Evolutionary conservation across 1,140 invertebrate genomes (phyloP).

Genomic region (Tribolium castaneum): DNA sequence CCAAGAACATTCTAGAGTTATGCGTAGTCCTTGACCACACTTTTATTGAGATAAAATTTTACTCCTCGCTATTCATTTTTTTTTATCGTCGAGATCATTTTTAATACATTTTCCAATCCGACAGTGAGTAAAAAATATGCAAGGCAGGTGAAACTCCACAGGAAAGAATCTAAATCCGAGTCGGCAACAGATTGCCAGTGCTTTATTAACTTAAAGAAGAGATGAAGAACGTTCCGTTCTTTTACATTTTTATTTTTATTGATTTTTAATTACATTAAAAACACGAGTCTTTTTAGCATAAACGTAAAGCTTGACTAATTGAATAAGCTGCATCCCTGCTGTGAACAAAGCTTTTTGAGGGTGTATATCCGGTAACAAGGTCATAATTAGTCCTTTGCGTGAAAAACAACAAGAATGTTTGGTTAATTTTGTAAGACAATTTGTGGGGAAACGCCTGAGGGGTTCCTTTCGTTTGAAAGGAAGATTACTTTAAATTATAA

Average conservation of each 20-base stretch:
- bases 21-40: too few species aligned
- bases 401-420: constrained; percentile 16
- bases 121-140: background rate
- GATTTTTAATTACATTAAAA: background rate
- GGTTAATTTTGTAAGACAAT: constrained; percentile 11
- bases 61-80: background rate
- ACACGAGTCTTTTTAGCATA: background rate
- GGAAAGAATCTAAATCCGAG: background rate
- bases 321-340: background rate
- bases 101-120: background rate
- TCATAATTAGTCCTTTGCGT: constrained; percentile 9
- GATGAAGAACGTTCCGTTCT: background rate
- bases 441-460: background rate
- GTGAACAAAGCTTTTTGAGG: constrained; percentile 1
- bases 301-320: background rate
- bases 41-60: too few species aligned
- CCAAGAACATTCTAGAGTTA: too few species aligned
- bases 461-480: constrained; percentile 6
- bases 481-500: constrained; percentile 15
- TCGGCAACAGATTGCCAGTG: background rate
- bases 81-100: background rate
- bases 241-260: background rate
- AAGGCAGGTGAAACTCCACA: background rate
- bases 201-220: constrained; percentile 10
- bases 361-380: background rate